phyloP scores from a whole-genome alignment of 2,888 invertebrate genomes.

The Mythimna lalbum region DNA sequence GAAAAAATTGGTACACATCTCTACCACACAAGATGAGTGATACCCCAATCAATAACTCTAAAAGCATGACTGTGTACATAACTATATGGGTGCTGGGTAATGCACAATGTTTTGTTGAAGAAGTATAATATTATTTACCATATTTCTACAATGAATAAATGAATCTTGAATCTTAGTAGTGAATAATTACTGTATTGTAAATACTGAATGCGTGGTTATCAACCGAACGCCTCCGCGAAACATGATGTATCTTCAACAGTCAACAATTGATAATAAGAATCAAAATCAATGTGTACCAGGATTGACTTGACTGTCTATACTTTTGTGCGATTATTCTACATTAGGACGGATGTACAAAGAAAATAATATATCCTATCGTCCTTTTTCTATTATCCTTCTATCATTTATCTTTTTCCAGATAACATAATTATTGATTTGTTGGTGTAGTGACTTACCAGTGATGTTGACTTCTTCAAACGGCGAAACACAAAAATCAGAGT shows the following conservation, averaged over 20 bases:
- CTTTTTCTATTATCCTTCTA: slow-evolving; percentile 17
- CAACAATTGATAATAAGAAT: slow-evolving; percentile 24
- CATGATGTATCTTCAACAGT: slow-evolving; percentile 26
- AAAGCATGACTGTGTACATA: slow-evolving; percentile 11
- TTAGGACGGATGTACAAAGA: neutral
- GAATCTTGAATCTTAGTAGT: too few species aligned
- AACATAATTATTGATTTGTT: slow-evolving; percentile 45
- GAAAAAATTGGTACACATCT: neutral
- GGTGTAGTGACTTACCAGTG: slow-evolving; percentile 52
- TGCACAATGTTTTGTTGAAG: slow-evolving; percentile 20
- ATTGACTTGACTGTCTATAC: neutral
- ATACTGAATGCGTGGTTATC: slow-evolving; percentile 11
- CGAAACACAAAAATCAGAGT: slow-evolving; percentile 29
- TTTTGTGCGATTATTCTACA: neutral
- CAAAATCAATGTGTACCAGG: neutral
- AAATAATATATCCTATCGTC: neutral
- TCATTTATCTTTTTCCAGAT: slow-evolving; percentile 21
- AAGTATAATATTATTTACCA: neutral
- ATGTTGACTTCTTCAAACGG: slow-evolving; percentile 35
- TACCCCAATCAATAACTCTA: slow-evolving; percentile 13
- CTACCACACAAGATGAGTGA: neutral
- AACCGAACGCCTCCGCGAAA: slow-evolving; percentile 12
- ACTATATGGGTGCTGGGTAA: neutral
- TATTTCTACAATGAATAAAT: too few species aligned
- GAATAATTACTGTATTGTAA: slow-evolving; percentile 20